Base-by-base conservation (phyloP, 2,113 vertebrate species). In the Riparia riparia region DNA sequence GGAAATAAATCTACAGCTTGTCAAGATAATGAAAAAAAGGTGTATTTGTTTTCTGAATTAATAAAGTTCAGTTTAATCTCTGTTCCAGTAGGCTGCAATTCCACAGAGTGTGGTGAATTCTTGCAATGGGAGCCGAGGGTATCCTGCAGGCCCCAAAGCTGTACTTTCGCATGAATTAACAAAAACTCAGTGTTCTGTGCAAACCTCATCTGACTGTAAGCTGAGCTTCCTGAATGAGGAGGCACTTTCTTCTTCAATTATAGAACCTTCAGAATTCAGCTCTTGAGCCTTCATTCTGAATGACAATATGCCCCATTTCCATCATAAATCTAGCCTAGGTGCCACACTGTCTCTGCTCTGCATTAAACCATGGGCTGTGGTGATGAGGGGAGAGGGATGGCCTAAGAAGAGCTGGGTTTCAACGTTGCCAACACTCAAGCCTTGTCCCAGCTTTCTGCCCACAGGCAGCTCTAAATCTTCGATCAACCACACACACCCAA, bases 151-250 rank as follows among this genome's bases (percentile, higher is more conserved):
- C 71, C 90, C 85, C 93, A 92, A 31, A 96, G 89, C 93, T 77
- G 56, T 73, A 74, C 92, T 97, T 97, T 4, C 53, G 63, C 61
- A 82, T 68, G 81, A 96, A 97, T 95, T 94, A 93, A 91, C 76
- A 93, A 81, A 90, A 91, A 70, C 84, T 81, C 94, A 92, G 85
- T 90, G 82, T 95, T 95, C 80, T 94, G 41, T 88, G 81, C 86
- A 96, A 96, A 93, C 90, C 74, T 93, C 80, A 66, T 65, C n/a
- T 94, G 91, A 82, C 63, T 96, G 91, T 74, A 94, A 89, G 34
- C 60, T 86, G 83, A 96, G 81, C 87, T 97, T 91, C 32, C 45
- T 91, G 83, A 65, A 8, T 47, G 49, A 95, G 79, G 78, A 86
- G 45, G 58, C 47, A 37, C 25, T 90, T 76, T 74, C 56, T 41